Base-by-base conservation (phyloP, 2,888 invertebrate genomes). In the Himalopsyche japonica region DNA sequence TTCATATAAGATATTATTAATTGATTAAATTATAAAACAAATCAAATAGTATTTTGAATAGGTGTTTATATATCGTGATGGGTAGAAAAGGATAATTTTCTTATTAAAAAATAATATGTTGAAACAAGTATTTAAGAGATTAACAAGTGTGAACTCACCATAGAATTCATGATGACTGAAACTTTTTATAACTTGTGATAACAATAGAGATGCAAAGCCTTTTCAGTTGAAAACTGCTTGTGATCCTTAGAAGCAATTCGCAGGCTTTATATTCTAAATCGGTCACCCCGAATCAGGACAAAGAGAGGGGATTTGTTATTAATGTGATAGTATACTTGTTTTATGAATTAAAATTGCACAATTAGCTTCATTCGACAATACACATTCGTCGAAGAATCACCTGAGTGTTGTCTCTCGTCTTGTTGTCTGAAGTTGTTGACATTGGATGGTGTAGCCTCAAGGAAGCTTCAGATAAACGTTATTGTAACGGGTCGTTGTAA, bases 181-280 rank as follows among this genome's bases (percentile, higher is more conserved):
- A 15, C 18, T 15, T 47, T 70, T 43, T 43, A 15, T 43, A 15
- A 43, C 43, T 43, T 43, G 43, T 43, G 43, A 43, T 43, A 15
- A 15, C 43, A 43, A 43, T 43, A 43, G 4, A 43, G 43, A 43
- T 43, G 43, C 43, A 15, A 32, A 79, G 78, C 57, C 79, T 81
- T 70, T 81, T 81, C 81, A 7, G 49, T 24, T 20, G 79, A 64
- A 82, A 79, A 82, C 82, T 82, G 82, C 79, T 82, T 47, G 57
- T 82, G 78, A 79, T 79, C 24, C 24, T 3, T 27, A 24, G 24
- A 76, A n/a, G 32, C 18, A 15, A n/a, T 32, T 30, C 15, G 27
- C 47, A 32, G 6, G 64, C 64, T 80, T 64, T 70, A 70, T 70
- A 32, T 49, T 76, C 76, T 18, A 76, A 32, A 32, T 27, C 76